Evolutionary conservation across 2,888 invertebrate genomes (phyloP), one percentile per base, ranked within the genome.

Genomic region (Caenorhabditis macrosperma): DNA sequence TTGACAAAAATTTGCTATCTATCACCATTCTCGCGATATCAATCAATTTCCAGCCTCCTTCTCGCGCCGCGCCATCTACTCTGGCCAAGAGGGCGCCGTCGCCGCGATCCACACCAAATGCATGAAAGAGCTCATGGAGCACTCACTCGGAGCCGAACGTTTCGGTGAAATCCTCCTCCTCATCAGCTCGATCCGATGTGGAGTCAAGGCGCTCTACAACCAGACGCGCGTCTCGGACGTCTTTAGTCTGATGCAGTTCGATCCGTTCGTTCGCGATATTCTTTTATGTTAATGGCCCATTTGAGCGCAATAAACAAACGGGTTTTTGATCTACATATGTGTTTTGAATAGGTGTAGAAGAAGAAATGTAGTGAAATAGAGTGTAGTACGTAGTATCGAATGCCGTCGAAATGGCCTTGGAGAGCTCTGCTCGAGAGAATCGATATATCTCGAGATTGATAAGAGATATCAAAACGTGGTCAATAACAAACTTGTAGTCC

Each of bases 221-320:
- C 85, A 83, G 44, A 78, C 80, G n/a, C 60, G 71, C 9, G 79
- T 79, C 17, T 74, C 72, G n/a, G 85, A 85, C 38, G 54, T 85
- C 24, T 85, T 85, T 66, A 78, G 80, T 20, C 44, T 85, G 7
- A 85, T 83, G 85, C 64, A 48, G 24, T 83, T 85, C 63, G 80
- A 83, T 28, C 67, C 80, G 12, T 67, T 81, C 7, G 82, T 85
- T 10, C 46, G 78, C 9, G 77, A 83, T 59, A 80, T 82, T 24
- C 54, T 79, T n/a, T 48, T 83, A 22, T 55, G 67, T 2, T 77
- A 61, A 60, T 20, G 6, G 1, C 30, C 28, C 17, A 12, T n/a
- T n/a, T n/a, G n/a, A n/a, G n/a, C n/a, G n/a, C n/a, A n/a, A n/a
- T n/a, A n/a, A n/a, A n/a, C n/a, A n/a, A n/a, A n/a, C n/a, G n/a